Evolutionary conservation across 2,113 vertebrate species (phyloP), one percentile per base, ranked within the genome.

Genomic region (Chamaea fasciata): DNA sequence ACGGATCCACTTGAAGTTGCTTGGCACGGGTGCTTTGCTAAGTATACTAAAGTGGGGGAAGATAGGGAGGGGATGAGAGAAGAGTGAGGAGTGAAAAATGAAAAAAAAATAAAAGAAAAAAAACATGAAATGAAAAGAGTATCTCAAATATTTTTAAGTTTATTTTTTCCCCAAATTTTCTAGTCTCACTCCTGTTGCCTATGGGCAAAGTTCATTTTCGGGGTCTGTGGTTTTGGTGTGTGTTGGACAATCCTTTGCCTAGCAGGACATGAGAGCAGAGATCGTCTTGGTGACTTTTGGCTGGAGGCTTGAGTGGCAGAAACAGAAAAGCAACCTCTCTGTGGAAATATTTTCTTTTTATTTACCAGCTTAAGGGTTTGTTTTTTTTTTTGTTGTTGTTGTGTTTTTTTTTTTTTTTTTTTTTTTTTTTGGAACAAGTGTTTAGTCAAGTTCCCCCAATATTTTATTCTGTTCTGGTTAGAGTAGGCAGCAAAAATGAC

Each of bases 191-290:
- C 26, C 15, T 73, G 5, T 44, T 62, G 6, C 14, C 16, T 62
- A 15, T 7, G 50, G 56, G 42, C 7, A 74, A 81, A 63, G 7
- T 70, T 70, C 0, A 3, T 91, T 84, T 78, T 82, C 15, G 7
- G 7, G 4, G 8, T 50, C 35, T 64, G 18, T 31, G 11, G 6
- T 24, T 75, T 75, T n/a, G 33, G 16, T 4, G 8, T 0, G 0
- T 57, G 23, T 42, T 62, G 22, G 19, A 60, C 22, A 65, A 31
- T 63, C 50, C 30, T 82, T 55, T 63, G 20, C 18, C 19, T 46
- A 22, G 14, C 53, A 65, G n/a, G 41, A 50, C 22, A 41, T 0
- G 1, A 31, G 5, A 77, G 31, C n/a, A 74, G 37, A 81, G 41
- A 35, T 85, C 0, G 0, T 16, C 8, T 76, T 19, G 3, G 24